Base-by-base conservation (phyloP, 2,113 vertebrate species). In the Phylloscopus whistleri region DNA sequence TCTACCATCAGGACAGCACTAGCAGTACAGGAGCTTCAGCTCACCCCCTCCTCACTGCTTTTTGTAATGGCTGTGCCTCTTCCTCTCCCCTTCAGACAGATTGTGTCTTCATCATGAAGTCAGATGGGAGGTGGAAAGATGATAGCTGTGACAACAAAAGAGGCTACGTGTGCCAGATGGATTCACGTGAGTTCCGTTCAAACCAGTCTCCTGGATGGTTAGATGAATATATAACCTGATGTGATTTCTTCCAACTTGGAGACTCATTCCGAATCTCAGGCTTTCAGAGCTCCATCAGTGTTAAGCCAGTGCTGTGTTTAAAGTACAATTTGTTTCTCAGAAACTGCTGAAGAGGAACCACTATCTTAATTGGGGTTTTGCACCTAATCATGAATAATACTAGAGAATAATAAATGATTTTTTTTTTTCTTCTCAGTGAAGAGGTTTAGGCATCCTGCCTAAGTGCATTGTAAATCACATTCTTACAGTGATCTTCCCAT, bases 151-250 rank as follows among this genome's bases (percentile, higher is more conserved):
- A 97, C 73, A 79, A 89, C 0, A 28, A 66, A 13, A 93, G 81
- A 96, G 96, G 97, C 31, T 99, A 98, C 48, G 96, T 99, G 95
- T 99, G 99, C 92, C 98, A 98, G 96, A 98, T 94, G 95, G 97
- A 98, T 64, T 59, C 96, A 86, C n/a, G 98, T 99, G 93, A 97
- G 96, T 90, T 84, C 58, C 58, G n/a, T 56, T 81, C n/a, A 9
- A 74, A 8, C 7, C 59, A 23, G 26, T 14, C 51, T 89, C 56
- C 49, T 68, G 64, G 51, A 4, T 39, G 12, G 35, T 46, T 37
- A 83, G 35, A 51, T 63, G 59, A 74, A 55, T 59, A 7, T 11
- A 15, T 7, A 76, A 69, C 23, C 8, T 0, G 0, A n/a, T 24
- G 17, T 27, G 6, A 48, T 67, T 80, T 67, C 37, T 79, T 79